phyloP scores from a whole-genome alignment of 2,797 vertebrate genomes.

The Pangasius krempfi region DNA sequence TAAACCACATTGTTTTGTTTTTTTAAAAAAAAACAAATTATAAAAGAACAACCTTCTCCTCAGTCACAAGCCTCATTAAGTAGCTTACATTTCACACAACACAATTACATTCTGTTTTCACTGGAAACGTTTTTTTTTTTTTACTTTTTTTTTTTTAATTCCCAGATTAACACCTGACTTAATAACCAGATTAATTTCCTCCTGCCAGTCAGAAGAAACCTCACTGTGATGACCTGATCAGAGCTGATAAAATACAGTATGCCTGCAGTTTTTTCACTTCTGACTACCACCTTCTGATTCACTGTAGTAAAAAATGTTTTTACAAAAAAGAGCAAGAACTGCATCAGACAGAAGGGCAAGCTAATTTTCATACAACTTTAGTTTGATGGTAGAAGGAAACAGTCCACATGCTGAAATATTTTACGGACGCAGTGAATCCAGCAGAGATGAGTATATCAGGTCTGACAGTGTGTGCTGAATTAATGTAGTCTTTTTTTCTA shows the following conservation, averaged over 20 bases:
- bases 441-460: constrained; percentile 9
- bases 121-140: background rate
- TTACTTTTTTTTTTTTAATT: background rate
- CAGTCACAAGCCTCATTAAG: constrained; percentile 17
- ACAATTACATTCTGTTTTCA: constrained; percentile 13
- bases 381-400: background rate
- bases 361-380: background rate
- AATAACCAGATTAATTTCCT: background rate
- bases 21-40: background rate
- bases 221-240: background rate
- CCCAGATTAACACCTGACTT: background rate
- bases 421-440: background rate
- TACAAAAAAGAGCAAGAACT: background rate
- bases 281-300: background rate
- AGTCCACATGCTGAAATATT: background rate
- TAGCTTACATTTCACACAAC: background rate
- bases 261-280: background rate
- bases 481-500: constrained; percentile 16
- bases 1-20: background rate
- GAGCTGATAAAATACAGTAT: background rate
- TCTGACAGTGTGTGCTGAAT: constrained; percentile 7
- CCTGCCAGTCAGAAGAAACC: background rate
- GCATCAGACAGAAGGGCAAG: background rate
- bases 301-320: background rate
- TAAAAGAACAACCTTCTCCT: background rate